Evolutionary conservation across 1,140 invertebrate species (phyloP).

Genomic region (Elysia chlorotica): DNA sequence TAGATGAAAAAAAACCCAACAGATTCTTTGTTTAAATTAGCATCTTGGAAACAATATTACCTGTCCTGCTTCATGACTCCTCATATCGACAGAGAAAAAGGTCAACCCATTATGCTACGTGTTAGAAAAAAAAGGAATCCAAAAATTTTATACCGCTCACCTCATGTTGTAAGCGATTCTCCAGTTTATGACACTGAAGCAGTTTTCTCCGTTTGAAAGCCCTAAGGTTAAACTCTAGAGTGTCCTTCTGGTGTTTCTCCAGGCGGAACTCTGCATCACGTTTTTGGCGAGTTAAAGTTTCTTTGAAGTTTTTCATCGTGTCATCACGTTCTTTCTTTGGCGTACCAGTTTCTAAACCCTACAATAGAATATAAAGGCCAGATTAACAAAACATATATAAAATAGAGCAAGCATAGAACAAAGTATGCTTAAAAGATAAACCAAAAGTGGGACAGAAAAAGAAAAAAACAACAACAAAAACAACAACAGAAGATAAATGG

Average conservation of each 20-base stretch:
- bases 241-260: slow-evolving; percentile 85
- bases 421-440: too few species aligned
- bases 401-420: too few species aligned
- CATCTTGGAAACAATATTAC: too few species aligned
- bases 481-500: background rate
- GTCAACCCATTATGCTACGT: too few species aligned
- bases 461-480: background rate
- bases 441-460: background rate
- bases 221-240: slow-evolving; percentile 89
- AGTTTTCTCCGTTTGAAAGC: slow-evolving; percentile 91
- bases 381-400: too few species aligned
- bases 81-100: too few species aligned
- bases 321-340: slow-evolving; percentile 91
- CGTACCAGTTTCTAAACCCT: slow-evolving; percentile 88
- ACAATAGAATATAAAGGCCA: too few species aligned
- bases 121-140: too few species aligned
- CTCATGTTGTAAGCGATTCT: slow-evolving; percentile 89
- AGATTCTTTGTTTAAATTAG: too few species aligned
- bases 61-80: too few species aligned
- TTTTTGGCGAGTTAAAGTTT: slow-evolving; percentile 86
- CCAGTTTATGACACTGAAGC: slow-evolving; percentile 82
- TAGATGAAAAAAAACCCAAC: too few species aligned
- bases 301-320: slow-evolving; percentile 81
- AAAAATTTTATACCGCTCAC: too few species aligned
- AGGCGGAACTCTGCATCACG: slow-evolving; percentile 87